Evolutionary conservation across 2,797 vertebrate genomes (phyloP).

Genomic region (Chaenodraco wilsoni): DNA sequence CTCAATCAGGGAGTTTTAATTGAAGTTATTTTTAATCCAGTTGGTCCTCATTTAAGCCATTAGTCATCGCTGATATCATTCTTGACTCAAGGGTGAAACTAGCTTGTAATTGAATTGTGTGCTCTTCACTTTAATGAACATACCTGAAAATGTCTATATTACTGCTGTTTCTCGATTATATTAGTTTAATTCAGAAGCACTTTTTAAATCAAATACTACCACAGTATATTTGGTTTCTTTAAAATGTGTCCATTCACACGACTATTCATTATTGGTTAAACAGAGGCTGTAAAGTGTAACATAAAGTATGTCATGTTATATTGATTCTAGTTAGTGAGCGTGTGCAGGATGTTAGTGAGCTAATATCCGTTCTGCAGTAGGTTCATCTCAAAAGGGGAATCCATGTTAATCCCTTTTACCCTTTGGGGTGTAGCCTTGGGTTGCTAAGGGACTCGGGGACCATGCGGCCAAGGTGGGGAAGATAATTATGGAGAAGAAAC

Average conservation of each 20-base stretch:
- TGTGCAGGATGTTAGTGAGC: slow-evolving; percentile 50
- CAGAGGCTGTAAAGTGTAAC: slow-evolving; percentile 52
- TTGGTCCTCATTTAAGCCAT: neutral
- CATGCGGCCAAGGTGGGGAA: slow-evolving; percentile 66
- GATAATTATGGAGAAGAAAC: slow-evolving; percentile 68
- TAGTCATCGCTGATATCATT: neutral
- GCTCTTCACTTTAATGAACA: slow-evolving; percentile 4
- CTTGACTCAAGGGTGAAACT: neutral
- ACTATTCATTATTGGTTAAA: slow-evolving; percentile 31
- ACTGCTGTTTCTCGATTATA: neutral
- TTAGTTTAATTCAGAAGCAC: neutral
- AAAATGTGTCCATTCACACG: neutral
- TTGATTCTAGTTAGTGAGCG: slow-evolving; percentile 54
- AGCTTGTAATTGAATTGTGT: neutral
- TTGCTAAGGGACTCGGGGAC: slow-evolving; percentile 52
- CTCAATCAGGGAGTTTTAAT: slow-evolving; percentile 15
- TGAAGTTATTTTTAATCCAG: neutral
- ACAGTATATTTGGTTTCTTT: neutral
- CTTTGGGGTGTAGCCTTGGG: slow-evolving; percentile 49
- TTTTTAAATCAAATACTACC: neutral
- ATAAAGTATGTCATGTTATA: slow-evolving; percentile 62
- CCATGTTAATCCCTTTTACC: slow-evolving; percentile 56
- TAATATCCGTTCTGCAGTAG: slow-evolving; percentile 55
- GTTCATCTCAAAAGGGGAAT: slow-evolving; percentile 52
- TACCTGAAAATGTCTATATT: neutral